phyloP scores from a whole-genome alignment of 2,888 invertebrate species.

The Unio delphinus region DNA sequence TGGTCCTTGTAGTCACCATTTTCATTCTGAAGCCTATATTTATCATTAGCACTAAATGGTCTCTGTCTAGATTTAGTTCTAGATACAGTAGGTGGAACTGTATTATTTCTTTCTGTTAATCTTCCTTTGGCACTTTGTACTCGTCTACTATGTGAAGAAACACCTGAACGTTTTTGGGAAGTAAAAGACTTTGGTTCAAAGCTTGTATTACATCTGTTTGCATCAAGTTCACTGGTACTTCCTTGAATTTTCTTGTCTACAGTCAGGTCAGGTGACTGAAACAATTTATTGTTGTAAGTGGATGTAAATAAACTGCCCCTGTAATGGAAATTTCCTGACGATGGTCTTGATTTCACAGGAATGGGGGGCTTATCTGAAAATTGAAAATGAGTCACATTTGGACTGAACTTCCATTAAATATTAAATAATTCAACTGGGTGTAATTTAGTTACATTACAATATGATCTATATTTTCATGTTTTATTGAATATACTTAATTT shows the following conservation, averaged over 20 bases:
- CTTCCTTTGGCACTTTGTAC: conserved; percentile 53
- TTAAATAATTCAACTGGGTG: too few relatives aligned
- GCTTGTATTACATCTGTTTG: too few relatives aligned
- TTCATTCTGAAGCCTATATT: conserved; percentile 2
- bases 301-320: conserved; percentile 44
- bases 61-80: conserved; percentile 11
- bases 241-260: too few relatives aligned
- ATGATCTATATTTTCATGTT: not conserved
- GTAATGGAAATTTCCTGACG: conserved; percentile 41
- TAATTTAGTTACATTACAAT: not conserved
- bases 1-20: not conserved
- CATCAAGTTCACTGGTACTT: too few relatives aligned
- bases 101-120: conserved; percentile 19
- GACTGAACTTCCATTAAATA: too few relatives aligned
- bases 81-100: not conserved
- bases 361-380: conserved; percentile 23
- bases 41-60: conserved; percentile 29
- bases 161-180: too few relatives aligned
- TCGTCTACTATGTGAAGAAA: conserved; percentile 16
- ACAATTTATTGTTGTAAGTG: conserved; percentile 31
- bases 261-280: not conserved
- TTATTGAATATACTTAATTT: too few relatives aligned
- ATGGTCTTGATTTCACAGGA: conserved; percentile 15
- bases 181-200: too few relatives aligned
- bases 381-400: too few relatives aligned